Percentiles rank a stretch among this genome's conserved stretches.
Evolutionary conservation across 1,140 invertebrate genomes (phyloP).

Genomic region (Nixonia krombeini): DNA sequence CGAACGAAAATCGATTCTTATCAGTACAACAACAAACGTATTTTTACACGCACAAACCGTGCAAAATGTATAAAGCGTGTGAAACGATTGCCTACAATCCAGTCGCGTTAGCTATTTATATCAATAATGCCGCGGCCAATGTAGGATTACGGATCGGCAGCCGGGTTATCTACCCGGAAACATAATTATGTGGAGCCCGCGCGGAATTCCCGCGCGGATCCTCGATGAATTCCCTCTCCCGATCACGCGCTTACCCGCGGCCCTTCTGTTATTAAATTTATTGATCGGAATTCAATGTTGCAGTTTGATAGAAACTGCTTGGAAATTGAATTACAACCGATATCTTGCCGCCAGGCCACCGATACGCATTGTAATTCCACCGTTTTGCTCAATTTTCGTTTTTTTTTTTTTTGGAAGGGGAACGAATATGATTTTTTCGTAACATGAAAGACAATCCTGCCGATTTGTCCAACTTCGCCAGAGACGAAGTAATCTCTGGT

Average conservation of each 20-base stretch:
- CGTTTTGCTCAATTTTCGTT: no score
- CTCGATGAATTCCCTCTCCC: slow-evolving; percentile 11
- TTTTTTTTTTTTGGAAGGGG: no score
- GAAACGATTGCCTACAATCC: slow-evolving; percentile 34
- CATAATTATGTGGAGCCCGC: slow-evolving; percentile 44
- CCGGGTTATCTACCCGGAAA: slow-evolving; percentile 43
- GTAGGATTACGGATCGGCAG: slow-evolving; percentile 38
- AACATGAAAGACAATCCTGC: no score
- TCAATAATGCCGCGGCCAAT: slow-evolving; percentile 28
- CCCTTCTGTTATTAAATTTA: slow-evolving; percentile 22
- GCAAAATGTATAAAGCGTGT: slow-evolving; percentile 18
- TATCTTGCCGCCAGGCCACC: slow-evolving; percentile 11
- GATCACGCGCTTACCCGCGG: slow-evolving; percentile 10
- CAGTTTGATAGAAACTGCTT: slow-evolving; percentile 2
- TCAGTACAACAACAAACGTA: no score
- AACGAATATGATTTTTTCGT: no score
- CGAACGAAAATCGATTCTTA: no score
- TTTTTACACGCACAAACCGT: not conserved
- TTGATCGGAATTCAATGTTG: slow-evolving; percentile 27
- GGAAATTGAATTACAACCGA: slow-evolving; percentile 16
- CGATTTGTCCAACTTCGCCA: no score
- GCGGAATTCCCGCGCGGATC: slow-evolving; percentile 15
- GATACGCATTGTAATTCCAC: no score
- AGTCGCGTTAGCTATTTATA: slow-evolving; percentile 30
- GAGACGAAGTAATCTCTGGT: no score